Conservation (phyloP, 2,797 vertebrate species). For the Etheostoma nigrum region DNA sequence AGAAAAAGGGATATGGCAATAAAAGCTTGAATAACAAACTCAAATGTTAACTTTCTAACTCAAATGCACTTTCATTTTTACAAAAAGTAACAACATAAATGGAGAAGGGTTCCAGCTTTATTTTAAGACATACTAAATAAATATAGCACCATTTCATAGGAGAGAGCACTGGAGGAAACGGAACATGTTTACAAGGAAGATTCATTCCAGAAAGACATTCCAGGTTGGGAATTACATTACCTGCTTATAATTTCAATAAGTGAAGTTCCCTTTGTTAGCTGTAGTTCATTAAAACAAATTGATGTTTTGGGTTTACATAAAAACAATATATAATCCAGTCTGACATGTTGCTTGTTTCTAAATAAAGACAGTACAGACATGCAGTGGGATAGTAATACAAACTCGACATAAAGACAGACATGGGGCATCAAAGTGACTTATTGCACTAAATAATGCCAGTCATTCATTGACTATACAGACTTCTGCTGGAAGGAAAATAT, state of each 20-base stretch:
- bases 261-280: conserved; percentile 29
- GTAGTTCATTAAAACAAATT: conserved; percentile 42
- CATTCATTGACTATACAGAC: conserved; percentile 36
- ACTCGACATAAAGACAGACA: conserved; percentile 35
- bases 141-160: conserved; percentile 79
- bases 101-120: conserved; percentile 65
- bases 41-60: not conserved
- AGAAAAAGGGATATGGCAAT: not conserved
- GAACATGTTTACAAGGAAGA: conserved; percentile 26
- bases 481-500: conserved; percentile 29
- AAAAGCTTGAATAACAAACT: not conserved
- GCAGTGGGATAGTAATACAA: conserved; percentile 55
- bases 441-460: conserved; percentile 48
- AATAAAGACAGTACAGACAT: conserved; percentile 54
- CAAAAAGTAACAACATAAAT: conserved; percentile 10
- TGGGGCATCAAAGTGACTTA: conserved; percentile 32
- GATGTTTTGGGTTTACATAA: conserved; percentile 24
- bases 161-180: conserved; percentile 32
- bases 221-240: conserved; percentile 19
- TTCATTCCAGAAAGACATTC: conserved; percentile 16
- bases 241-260: conserved; percentile 14
- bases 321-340: conserved; percentile 29
- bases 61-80: not conserved
- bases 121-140: conserved; percentile 75
- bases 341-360: conserved; percentile 31